phyloP scores from a whole-genome alignment of 2,797 vertebrate species.

The Channa striata region DNA sequence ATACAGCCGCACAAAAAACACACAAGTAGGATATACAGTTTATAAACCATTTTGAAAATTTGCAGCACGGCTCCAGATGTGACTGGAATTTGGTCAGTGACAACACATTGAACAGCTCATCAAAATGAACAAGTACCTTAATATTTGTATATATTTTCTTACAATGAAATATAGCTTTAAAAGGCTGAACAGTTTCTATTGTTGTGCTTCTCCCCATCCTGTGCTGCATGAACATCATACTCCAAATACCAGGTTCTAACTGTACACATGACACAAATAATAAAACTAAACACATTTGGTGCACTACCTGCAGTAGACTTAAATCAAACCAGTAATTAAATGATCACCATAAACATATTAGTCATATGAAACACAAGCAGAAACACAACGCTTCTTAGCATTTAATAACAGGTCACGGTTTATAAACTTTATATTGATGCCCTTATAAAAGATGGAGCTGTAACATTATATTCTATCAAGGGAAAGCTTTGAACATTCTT shows the following conservation, averaged over 20 bases:
- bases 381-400: constrained; percentile 9
- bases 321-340: constrained; percentile 21
- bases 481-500: not conserved
- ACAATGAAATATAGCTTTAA: no score
- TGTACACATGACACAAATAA: constrained; percentile 11
- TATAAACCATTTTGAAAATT: constrained; percentile 29
- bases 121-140: constrained; percentile 7
- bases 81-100: constrained; percentile 39
- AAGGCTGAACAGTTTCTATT: not conserved
- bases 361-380: constrained; percentile 6
- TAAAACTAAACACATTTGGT: constrained; percentile 6
- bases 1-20: constrained; percentile 24
- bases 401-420: constrained; percentile 2
- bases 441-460: not conserved
- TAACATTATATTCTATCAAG: constrained; percentile 1
- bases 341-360: constrained; percentile 14
- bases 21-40: constrained; percentile 29
- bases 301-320: constrained; percentile 8
- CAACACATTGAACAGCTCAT: constrained; percentile 16
- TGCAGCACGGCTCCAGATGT: constrained; percentile 41
- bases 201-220: constrained; percentile 47
- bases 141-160: not conserved
- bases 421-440: not conserved
- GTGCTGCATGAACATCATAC: constrained; percentile 24
- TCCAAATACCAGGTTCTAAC: constrained; percentile 29